These are phyloP conservation scores for Scaptomyza reducta DNA, from an alignment of 2,888 invertebrate species.

Conservation along the genomic window DNA sequence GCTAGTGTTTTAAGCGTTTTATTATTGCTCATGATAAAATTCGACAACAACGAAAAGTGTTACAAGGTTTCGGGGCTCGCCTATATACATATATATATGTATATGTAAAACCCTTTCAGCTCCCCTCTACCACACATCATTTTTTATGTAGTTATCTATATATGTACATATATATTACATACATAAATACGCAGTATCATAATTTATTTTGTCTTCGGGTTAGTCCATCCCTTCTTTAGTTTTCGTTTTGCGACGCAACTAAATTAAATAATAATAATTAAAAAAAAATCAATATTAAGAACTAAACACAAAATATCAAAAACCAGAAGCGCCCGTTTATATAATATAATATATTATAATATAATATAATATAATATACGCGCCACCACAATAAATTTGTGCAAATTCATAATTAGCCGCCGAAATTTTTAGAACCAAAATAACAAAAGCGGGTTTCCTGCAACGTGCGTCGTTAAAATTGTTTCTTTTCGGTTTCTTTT, in stretches of 20 bases:
- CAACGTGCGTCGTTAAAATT: constrained; percentile 23
- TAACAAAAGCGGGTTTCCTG: constrained; percentile 17
- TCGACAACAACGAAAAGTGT: constrained; percentile 45
- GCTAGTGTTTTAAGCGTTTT: constrained; percentile 24
- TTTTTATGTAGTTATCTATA: neutral
- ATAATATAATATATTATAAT: too few species aligned
- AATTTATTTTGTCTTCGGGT: constrained; percentile 15
- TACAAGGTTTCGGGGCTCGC: constrained; percentile 48
- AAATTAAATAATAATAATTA: constrained; percentile 11
- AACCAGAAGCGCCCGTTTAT: constrained; percentile 49
- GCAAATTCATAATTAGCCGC: constrained; percentile 59
- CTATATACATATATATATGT: neutral
- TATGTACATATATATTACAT: neutral
- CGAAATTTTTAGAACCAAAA: constrained; percentile 28
- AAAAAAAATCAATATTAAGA: constrained; percentile 1
- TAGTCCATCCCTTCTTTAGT: constrained; percentile 1
- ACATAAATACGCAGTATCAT: neutral
- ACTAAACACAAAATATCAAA: neutral
- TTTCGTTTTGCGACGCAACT: constrained; percentile 21
- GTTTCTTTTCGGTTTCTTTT: neutral
- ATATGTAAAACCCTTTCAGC: constrained; percentile 1
- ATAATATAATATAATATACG: too few species aligned
- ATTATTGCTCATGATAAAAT: constrained; percentile 28
- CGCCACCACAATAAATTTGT: constrained; percentile 35
- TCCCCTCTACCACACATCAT: neutral